Conservation (phyloP, 2,888 invertebrate genomes). For the Aphrophora alni region DNA sequence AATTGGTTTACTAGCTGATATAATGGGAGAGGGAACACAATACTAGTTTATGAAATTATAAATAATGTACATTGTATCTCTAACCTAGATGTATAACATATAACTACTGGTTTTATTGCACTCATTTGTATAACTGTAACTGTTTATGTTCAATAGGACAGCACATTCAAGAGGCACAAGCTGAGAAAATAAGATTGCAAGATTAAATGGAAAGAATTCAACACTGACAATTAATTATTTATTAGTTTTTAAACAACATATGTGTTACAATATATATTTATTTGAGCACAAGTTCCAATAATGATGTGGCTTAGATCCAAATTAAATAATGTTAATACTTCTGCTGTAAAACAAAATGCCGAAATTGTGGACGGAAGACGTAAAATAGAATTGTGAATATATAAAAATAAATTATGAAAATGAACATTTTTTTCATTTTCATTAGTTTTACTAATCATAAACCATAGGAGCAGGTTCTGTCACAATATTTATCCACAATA, state of each 20-base stretch:
- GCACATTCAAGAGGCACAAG: background rate
- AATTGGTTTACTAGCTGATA: background rate
- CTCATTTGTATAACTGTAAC: background rate
- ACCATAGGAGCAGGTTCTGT: too few relatives aligned
- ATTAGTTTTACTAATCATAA: background rate
- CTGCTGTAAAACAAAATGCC: background rate
- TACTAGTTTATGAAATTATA: background rate
- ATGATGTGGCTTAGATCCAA: background rate
- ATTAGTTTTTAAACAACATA: background rate
- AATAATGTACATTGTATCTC: background rate
- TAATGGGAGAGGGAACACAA: background rate
- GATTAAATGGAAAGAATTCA: background rate
- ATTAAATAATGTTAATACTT: background rate
- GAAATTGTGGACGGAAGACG: background rate
- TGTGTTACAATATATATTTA: background rate
- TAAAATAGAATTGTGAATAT: background rate
- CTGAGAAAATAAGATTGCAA: background rate
- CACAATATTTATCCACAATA: background rate
- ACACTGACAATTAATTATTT: too few relatives aligned
- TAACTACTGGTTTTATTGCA: background rate
- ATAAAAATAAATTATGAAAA: background rate
- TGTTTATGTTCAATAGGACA: background rate
- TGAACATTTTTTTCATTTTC: background rate
- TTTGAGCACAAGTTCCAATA: background rate
- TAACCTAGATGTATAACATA: background rate